phyloP scores from a whole-genome alignment of 2,888 invertebrate species.

The Arrhopalites spinosus region DNA sequence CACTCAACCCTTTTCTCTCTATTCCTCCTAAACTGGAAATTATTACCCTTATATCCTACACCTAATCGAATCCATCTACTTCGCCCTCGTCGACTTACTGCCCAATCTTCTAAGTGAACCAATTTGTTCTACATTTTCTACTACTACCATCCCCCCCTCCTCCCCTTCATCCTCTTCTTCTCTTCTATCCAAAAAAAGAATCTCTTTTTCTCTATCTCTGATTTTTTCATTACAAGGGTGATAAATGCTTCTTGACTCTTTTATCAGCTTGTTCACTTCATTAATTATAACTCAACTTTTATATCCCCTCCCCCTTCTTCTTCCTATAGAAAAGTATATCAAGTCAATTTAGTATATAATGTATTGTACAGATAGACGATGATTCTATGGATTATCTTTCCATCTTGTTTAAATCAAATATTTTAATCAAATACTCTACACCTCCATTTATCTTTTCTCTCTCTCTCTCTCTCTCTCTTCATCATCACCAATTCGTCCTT shows the following conservation, averaged over 20 bases:
- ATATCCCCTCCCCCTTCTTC: neutral
- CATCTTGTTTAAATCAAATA: no score
- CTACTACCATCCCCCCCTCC: neutral
- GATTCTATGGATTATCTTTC: no score
- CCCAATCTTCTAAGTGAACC: conserved; percentile 42
- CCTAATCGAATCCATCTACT: conserved; percentile 44
- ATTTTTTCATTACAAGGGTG: conserved; percentile 33
- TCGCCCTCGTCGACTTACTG: conserved; percentile 38
- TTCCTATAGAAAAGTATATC: no score
- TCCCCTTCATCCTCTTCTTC: neutral
- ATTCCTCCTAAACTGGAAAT: conserved; percentile 36
- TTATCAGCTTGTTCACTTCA: conserved; percentile 30
- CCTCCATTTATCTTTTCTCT: no score
- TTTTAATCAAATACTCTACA: no score
- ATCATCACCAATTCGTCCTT: neutral
- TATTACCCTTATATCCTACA: conserved; percentile 40
- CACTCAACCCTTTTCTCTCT: conserved; percentile 32
- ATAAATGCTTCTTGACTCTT: conserved; percentile 35
- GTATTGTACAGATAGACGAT: no score
- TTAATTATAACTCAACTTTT: conserved; percentile 24
- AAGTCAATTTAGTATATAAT: no score
- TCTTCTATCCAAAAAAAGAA: neutral
- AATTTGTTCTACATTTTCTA: conserved; percentile 32
- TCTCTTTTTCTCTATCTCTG: neutral
- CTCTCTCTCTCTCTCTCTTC: no score